Conservation (phyloP, 2,113 vertebrate genomes). For the Salvator merianae region DNA sequence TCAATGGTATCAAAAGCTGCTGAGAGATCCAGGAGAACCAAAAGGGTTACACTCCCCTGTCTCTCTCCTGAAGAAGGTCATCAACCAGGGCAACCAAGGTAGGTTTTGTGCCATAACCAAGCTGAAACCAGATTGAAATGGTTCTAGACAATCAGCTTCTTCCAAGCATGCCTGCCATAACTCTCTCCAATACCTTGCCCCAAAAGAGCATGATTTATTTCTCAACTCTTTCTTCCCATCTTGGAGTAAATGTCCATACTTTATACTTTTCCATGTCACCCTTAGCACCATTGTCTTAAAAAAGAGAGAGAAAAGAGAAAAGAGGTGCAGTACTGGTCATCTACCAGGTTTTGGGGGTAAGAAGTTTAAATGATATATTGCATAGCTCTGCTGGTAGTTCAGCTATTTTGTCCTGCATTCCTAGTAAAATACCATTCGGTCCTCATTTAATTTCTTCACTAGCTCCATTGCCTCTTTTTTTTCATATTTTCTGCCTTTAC, state of each 20-base stretch:
- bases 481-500: not conserved
- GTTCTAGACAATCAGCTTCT: no score
- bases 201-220: not conserved
- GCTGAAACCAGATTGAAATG: no score
- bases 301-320: not conserved
- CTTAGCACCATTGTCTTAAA: slow-evolving; percentile 44
- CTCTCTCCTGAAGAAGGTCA: no score
- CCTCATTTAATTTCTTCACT: slow-evolving; percentile 10
- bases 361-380: slow-evolving; percentile 29
- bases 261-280: slow-evolving; percentile 51
- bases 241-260: accelerated
- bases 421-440: slow-evolving; percentile 23
- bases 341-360: not conserved
- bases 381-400: slow-evolving; percentile 7
- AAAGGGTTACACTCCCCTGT: no score
- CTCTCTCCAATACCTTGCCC: no score
- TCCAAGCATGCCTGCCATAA: no score
- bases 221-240: not conserved
- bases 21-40: no score
- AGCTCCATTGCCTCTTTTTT: not conserved
- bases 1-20: no score
- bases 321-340: not conserved
- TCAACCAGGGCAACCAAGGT: no score
- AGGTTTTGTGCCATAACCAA: no score
- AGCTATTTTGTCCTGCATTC: not conserved